phyloP scores from a whole-genome alignment of 2,888 invertebrate species.

The Apoda limacodes region DNA sequence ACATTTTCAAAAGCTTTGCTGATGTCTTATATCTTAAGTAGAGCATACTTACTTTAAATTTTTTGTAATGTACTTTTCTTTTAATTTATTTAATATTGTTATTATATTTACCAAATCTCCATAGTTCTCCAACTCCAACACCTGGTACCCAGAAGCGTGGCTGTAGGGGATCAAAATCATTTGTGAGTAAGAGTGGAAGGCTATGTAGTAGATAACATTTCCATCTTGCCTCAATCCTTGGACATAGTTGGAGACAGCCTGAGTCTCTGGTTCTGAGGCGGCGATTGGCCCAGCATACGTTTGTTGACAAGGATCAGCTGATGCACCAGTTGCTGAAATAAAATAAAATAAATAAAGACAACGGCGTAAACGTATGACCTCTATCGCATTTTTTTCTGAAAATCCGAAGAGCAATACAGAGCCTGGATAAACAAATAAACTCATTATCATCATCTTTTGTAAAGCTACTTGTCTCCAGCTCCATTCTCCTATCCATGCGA shows the following conservation, averaged over 20 bases:
- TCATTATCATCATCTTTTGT: no score
- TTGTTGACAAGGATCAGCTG: conserved; percentile 47
- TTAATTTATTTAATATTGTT: background rate
- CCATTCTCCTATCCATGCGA: no score
- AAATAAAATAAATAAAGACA: no score
- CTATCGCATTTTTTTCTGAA: no score
- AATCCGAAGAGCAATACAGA: no score
- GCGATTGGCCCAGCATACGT: conserved; percentile 58
- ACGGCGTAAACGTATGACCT: no score
- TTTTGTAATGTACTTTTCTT: no score
- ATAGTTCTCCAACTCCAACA: conserved; percentile 37
- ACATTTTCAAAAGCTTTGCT: no score
- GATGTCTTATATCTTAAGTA: no score
- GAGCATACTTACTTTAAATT: no score
- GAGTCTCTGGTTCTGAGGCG: conserved; percentile 65
- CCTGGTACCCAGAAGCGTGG: conserved; percentile 29
- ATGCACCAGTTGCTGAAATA: conserved; percentile 50
- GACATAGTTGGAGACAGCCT: conserved; percentile 41
- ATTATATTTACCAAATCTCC: conserved; percentile 33
- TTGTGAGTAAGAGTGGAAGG: conserved; percentile 69
- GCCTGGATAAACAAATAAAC: no score
- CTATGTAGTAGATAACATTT: conserved; percentile 52
- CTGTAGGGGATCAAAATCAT: conserved; percentile 58
- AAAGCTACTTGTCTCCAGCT: no score
- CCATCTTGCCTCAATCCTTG: conserved; percentile 25